Base-by-base conservation (phyloP, 2,113 vertebrate species). In the Siniperca chuatsi region DNA sequence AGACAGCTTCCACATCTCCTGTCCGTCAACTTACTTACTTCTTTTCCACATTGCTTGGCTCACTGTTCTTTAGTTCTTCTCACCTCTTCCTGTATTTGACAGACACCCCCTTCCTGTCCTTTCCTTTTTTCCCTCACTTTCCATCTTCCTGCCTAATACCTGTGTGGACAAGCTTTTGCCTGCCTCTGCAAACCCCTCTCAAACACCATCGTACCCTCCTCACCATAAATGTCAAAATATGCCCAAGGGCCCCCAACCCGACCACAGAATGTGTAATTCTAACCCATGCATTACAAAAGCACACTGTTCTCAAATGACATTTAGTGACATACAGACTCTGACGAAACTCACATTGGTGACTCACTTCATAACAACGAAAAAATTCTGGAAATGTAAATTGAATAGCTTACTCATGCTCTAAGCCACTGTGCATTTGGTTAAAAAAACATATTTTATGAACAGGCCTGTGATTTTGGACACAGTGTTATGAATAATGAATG, bases 191-290 rank as follows among this genome's bases (percentile, higher is more conserved):
- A 88, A 81, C 72, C 78, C 40, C 44, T 69, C 62, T 44, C 50
- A 78, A 68, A 86, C 71, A 55, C 54, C 42, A 50, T 48, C 4
- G 35, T 61, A 61, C 69, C 61, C 29, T 66, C 16, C 71, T 54
- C 75, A 76, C 50, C 75, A 55, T 87, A 87, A 93, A 94, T 93
- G 89, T 93, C 89, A 92, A 61, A 79, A 83, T 61, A 54, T 1
- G 74, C 82, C 87, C 35, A 2, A 61, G 84, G 91, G 76, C 58
- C 20, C 42, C 54, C 15, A 71, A 66, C 55, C 66, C 64, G 16
- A 23, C 80, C 10, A 25, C 74, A 87, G 75, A 79, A 88, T 85
- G 79, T 87, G 66, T 86, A 80, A 90, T 85, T 86, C 55, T 81
- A 72, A 87, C 52, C 25, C 25, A 11, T 60, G 44, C 69, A 60